Conservation (phyloP, 2,888 invertebrate species). For the Agapostemon virescens region DNA sequence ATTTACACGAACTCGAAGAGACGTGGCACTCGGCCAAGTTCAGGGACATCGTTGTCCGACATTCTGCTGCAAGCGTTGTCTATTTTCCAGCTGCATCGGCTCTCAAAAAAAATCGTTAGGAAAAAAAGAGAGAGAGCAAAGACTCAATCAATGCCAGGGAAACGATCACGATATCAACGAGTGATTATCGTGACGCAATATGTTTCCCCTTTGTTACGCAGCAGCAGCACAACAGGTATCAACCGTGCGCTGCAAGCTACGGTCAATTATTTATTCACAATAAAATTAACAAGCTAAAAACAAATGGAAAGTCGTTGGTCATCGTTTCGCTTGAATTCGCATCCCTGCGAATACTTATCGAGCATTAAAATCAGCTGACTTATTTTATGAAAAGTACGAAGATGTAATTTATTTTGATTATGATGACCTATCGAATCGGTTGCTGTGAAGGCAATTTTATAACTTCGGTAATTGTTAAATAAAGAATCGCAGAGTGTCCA, state of each 20-base stretch:
- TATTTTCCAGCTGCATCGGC: not conserved
- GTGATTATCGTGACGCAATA: slow-evolving; percentile 12
- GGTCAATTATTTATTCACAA: not conserved
- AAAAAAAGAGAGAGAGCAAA: not conserved
- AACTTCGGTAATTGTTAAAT: no score
- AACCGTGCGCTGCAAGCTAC: not conserved
- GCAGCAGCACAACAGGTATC: slow-evolving; percentile 8
- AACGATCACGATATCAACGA: not conserved
- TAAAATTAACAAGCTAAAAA: not conserved
- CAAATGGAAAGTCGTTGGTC: not conserved
- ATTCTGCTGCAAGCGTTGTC: not conserved
- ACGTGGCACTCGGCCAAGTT: slow-evolving; percentile 50
- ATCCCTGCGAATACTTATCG: no score
- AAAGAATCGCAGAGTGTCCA: no score
- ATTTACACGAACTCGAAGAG: slow-evolving; percentile 33
- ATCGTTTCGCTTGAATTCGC: not conserved
- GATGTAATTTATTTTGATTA: no score
- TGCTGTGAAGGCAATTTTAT: no score
- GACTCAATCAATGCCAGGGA: not conserved
- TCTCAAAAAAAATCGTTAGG: not conserved
- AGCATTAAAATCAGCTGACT: no score
- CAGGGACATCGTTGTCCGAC: slow-evolving; percentile 20
- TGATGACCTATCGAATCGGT: no score
- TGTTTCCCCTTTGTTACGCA: not conserved
- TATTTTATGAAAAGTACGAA: no score